Conservation (phyloP, 2,888 invertebrate species). For the Galerucella nymphaeae region DNA sequence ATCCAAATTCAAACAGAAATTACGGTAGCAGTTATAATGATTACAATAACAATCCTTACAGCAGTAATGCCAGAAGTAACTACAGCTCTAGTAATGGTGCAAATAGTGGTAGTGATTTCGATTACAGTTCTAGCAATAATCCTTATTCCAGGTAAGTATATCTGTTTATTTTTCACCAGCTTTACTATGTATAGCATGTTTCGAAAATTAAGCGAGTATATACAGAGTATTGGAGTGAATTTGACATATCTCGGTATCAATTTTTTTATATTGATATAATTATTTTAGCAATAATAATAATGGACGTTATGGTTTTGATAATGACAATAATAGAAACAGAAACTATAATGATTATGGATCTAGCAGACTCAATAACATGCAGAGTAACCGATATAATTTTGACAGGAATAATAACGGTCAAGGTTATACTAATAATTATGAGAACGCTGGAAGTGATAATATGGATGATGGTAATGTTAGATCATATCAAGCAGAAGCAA, state of each 20-base stretch:
- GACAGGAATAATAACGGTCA: not conserved
- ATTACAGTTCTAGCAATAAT: conserved; percentile 24
- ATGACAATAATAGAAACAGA: conserved; percentile 19
- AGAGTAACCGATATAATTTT: not conserved
- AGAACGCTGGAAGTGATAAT: not conserved
- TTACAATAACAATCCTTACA: conserved; percentile 28
- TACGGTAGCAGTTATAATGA: conserved; percentile 23
- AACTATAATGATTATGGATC: conserved; percentile 21
- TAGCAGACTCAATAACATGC: not conserved
- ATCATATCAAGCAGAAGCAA: conserved; percentile 1
- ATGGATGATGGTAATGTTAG: not conserved
- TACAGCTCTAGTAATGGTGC: conserved; percentile 20
- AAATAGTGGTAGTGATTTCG: conserved; percentile 3
- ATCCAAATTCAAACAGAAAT: conserved; percentile 28
- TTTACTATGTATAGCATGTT: too few relatives aligned
- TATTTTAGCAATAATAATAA: conserved; percentile 11
- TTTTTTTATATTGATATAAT: too few relatives aligned
- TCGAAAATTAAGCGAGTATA: too few relatives aligned
- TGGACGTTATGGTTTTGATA: conserved; percentile 13
- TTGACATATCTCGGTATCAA: too few relatives aligned
- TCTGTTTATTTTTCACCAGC: too few relatives aligned
- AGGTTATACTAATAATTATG: conserved; percentile 6
- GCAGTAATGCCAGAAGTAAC: not conserved
- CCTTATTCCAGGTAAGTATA: conserved; percentile 16
- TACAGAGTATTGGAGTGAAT: too few relatives aligned